phyloP scores from a whole-genome alignment of 2,888 invertebrate genomes.

The Volucella zonaria region DNA sequence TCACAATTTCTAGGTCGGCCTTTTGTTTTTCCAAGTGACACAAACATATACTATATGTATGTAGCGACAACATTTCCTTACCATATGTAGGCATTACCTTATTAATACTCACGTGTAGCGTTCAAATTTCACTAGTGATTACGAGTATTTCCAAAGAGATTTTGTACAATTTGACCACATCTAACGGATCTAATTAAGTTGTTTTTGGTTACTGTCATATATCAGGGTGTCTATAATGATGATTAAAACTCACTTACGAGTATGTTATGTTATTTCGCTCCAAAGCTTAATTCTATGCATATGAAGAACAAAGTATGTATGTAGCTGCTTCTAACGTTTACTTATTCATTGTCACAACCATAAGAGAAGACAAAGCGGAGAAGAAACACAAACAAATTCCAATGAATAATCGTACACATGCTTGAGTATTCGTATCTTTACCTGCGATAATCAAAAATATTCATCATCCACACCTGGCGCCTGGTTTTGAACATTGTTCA shows the following conservation, averaged over 20 bases:
- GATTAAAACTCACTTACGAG: slow-evolving; percentile 49
- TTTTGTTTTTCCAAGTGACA: no score
- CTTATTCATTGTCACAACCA: background rate
- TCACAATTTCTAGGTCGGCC: no score
- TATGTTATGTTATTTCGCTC: background rate
- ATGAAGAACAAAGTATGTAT: background rate
- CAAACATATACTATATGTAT: no score
- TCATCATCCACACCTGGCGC: slow-evolving; percentile 50
- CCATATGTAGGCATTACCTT: no score
- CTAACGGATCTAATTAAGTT: slow-evolving; percentile 26
- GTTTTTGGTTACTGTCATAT: background rate
- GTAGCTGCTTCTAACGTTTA: background rate
- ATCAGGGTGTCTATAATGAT: background rate
- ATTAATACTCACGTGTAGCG: no score
- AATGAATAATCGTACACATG: background rate
- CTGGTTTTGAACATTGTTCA: slow-evolving; percentile 31
- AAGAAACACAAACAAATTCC: background rate
- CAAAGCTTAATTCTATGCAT: background rate
- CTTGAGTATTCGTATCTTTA: background rate
- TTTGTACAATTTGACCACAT: background rate
- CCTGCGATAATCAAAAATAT: slow-evolving; percentile 32
- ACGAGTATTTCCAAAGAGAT: slow-evolving; percentile 7
- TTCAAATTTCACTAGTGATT: background rate
- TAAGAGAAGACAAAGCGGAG: background rate
- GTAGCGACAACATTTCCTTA: no score